Conservation (phyloP, 2,888 invertebrate genomes). For the Leptopilina syphax region DNA sequence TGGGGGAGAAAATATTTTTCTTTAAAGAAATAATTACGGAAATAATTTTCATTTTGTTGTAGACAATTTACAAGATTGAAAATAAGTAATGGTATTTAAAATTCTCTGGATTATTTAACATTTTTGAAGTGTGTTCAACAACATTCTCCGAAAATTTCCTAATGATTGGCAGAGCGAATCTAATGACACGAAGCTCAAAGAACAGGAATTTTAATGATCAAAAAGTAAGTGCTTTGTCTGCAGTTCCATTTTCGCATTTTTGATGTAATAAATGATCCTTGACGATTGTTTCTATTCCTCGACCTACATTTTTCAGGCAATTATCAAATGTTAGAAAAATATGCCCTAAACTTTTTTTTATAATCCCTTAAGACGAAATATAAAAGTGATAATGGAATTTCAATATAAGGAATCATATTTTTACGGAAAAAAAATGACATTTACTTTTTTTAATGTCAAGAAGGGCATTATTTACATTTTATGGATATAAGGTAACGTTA, state of each 20-base stretch:
- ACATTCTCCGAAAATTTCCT: slow-evolving; percentile 13
- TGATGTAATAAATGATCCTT: background rate
- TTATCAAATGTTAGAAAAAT: background rate
- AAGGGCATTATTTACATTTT: slow-evolving; percentile 20
- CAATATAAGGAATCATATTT: no score
- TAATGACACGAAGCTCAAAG: background rate
- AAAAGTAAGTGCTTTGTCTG: background rate
- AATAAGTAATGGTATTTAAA: background rate
- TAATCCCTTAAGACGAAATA: no score
- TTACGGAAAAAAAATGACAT: background rate
- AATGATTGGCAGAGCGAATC: slow-evolving; percentile 28
- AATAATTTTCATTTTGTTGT: no score
- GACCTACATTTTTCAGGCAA: slow-evolving; percentile 22
- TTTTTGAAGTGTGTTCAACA: background rate
- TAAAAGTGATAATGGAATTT: no score
- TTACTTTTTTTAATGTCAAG: background rate
- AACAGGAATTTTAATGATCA: slow-evolving; percentile 15
- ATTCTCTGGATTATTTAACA: background rate
- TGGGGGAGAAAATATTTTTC: no score
- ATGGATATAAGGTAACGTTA: background rate
- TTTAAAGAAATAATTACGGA: no score
- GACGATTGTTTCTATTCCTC: background rate
- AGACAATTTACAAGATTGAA: background rate
- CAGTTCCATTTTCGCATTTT: slow-evolving; percentile 20
- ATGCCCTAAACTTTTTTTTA: background rate